Percentiles rank a stretch among this genome's conserved stretches.
These are phyloP conservation scores for Macroteleia sp. DNA, from an alignment of 2,888 invertebrate species.

Conservation along the genomic window DNA sequence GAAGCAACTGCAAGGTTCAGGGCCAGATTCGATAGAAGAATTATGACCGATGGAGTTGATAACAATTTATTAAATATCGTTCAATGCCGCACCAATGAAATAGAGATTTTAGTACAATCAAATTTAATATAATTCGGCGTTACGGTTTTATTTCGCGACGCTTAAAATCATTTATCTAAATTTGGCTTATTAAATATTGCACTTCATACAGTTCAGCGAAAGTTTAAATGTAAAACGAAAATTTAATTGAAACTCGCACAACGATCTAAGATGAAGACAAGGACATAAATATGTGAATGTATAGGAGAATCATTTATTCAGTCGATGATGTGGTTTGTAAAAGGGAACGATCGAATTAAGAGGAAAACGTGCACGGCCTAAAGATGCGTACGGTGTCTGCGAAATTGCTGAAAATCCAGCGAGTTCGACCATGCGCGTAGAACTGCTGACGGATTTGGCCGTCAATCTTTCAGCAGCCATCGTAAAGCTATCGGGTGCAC, in stretches of 20 bases:
- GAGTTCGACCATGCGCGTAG: slow-evolving; percentile 72
- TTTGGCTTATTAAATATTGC: no score
- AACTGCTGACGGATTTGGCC: slow-evolving; percentile 79
- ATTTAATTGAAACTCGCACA: no score
- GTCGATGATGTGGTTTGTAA: slow-evolving; percentile 34
- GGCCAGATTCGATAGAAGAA: slow-evolving; percentile 30
- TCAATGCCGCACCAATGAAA: slow-evolving; percentile 15
- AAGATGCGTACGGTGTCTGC: slow-evolving; percentile 55
- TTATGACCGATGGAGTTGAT: slow-evolving; percentile 38
- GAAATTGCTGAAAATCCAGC: slow-evolving; percentile 75
- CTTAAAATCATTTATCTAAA: no score
- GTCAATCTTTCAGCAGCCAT: slow-evolving; percentile 80
- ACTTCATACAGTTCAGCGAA: no score
- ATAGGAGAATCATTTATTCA: slow-evolving; percentile 37
- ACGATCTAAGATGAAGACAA: no score
- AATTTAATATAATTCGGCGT: no score
- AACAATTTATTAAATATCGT: slow-evolving; percentile 39
- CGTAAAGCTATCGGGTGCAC: slow-evolving; percentile 77
- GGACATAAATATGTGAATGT: no score
- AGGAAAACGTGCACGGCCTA: slow-evolving; percentile 74
- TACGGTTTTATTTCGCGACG: no score
- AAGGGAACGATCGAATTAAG: slow-evolving; percentile 32
- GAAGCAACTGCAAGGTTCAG: slow-evolving; percentile 13
- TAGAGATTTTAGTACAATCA: not conserved
- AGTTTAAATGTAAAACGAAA: no score